Percentiles rank a stretch among this genome's conserved stretches.
These are phyloP conservation scores for Aurelia aurita DNA, from an alignment of 30 jellyfish, hydroid and myxozoan genomes.

Conservation along the genomic window DNA sequence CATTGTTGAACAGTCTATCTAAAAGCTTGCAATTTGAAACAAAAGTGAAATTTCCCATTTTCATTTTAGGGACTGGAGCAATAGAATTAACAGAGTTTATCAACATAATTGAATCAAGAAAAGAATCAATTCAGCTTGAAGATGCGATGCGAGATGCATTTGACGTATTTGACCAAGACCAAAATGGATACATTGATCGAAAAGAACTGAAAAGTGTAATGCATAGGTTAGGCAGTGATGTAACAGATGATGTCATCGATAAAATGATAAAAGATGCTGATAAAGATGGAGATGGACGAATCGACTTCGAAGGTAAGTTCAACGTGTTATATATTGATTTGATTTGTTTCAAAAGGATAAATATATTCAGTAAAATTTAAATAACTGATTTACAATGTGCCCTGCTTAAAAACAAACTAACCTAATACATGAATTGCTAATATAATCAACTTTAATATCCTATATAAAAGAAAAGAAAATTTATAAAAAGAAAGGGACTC, in stretches of 20 bases:
- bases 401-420: too few relatives aligned
- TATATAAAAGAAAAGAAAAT: too few relatives aligned
- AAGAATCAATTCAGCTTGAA: constrained; percentile 50
- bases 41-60: too few relatives aligned
- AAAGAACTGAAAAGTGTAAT: constrained; percentile 68
- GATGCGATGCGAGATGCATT: constrained; percentile 66
- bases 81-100: constrained; percentile 63
- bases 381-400: too few relatives aligned
- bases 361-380: too few relatives aligned
- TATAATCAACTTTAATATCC: too few relatives aligned
- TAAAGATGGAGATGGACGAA: constrained; percentile 80
- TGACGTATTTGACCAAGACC: constrained; percentile 64
- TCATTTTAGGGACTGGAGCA: constrained; percentile 48
- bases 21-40: too few relatives aligned
- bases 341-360: too few relatives aligned
- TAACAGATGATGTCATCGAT: constrained; percentile 66
- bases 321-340: too few relatives aligned
- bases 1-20: too few relatives aligned
- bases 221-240: constrained; percentile 64
- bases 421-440: too few relatives aligned
- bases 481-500: too few relatives aligned
- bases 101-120: constrained; percentile 32
- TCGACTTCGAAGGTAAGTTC: constrained; percentile 67
- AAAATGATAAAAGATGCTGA: constrained; percentile 84
- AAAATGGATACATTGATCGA: constrained; percentile 73